Conservation (phyloP, 2,888 invertebrate species). For the Macrosiphum euphorbiae region DNA sequence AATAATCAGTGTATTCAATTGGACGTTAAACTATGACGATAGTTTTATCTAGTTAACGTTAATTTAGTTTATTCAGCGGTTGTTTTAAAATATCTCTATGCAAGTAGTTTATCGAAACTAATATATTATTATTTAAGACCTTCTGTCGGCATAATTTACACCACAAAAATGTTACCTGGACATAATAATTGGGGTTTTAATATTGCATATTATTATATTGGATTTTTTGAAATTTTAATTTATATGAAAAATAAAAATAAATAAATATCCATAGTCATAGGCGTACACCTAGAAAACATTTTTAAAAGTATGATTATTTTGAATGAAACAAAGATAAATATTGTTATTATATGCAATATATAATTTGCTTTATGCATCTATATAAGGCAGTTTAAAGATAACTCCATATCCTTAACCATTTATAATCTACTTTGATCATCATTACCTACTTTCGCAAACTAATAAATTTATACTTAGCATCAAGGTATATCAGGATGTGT, state of each 20-base stretch:
- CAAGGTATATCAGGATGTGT: background rate
- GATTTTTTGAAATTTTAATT: background rate
- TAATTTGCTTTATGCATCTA: background rate
- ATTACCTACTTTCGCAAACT: background rate
- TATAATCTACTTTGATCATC: background rate
- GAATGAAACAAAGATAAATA: background rate
- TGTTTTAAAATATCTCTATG: background rate
- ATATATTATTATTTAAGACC: background rate
- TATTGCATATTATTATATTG: background rate
- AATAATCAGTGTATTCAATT: background rate
- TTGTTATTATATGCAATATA: background rate
- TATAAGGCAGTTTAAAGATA: background rate
- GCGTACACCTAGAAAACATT: background rate
- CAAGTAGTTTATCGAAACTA: background rate
- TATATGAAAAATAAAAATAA: background rate
- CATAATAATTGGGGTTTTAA: background rate
- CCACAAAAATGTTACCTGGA: background rate
- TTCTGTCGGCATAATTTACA: background rate
- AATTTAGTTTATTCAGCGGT: background rate
- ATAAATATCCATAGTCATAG: background rate
- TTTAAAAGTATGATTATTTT: background rate
- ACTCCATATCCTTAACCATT: background rate
- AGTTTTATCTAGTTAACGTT: background rate
- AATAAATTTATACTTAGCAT: background rate
- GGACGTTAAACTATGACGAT: background rate